A percentile compares a stretch with the other conserved stretches of the same genome.
Evolutionary conservation across 2,888 invertebrate species (phyloP).

Genomic region (Smittia aterrima): DNA sequence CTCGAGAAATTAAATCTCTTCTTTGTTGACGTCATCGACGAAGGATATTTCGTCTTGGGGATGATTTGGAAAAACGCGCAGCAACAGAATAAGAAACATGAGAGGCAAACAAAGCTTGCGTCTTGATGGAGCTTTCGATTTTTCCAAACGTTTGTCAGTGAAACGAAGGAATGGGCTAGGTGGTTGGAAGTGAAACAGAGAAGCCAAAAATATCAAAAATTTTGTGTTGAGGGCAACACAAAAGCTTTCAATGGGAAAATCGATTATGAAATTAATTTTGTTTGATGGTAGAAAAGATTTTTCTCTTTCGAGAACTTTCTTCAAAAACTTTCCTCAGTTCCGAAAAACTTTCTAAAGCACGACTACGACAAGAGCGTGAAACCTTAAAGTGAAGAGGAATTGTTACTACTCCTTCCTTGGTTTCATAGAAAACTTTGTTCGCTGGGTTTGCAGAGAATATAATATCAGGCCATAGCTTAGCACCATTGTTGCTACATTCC

Average conservation of each 20-base stretch:
- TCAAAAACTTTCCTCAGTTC: no score
- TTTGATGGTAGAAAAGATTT: no score
- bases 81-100: background rate
- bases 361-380: background rate
- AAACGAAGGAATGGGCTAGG: background rate
- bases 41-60: no score
- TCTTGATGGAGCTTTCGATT: background rate
- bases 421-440: background rate
- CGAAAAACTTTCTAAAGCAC: no score
- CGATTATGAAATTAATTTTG: background rate
- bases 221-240: background rate
- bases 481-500: background rate
- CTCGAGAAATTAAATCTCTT: background rate
- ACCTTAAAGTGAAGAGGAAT: background rate
- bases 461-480: background rate
- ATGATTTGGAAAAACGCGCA: background rate
- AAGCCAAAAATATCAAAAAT: background rate
- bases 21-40: no score
- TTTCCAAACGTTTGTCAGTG: background rate
- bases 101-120: background rate
- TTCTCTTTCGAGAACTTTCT: no score
- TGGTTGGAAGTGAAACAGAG: background rate
- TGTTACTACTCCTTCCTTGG: no score
- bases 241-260: background rate
- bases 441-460: background rate